phyloP scores from a whole-genome alignment of 2,113 vertebrate species.

The Erinaceus europaeus region DNA sequence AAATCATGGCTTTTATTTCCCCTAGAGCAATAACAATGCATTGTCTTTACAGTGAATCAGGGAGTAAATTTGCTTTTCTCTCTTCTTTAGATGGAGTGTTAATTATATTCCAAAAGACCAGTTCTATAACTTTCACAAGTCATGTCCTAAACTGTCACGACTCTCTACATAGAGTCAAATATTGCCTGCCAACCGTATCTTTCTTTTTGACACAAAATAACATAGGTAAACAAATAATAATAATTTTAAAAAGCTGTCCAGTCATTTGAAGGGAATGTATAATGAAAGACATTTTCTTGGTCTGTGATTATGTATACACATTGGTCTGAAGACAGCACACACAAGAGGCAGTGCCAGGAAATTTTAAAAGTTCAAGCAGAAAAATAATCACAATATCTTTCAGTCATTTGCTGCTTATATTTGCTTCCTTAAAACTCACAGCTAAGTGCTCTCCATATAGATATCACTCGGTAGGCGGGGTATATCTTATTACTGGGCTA shows the following conservation, averaged over 20 bases:
- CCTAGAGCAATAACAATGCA: not conserved
- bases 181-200: constrained; percentile 22
- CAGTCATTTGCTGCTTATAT: constrained; percentile 65
- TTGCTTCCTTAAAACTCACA: constrained; percentile 74
- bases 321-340: constrained; percentile 37
- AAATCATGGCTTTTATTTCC: not conserved
- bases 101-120: constrained; percentile 5
- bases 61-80: constrained; percentile 31
- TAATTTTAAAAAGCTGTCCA: not conserved
- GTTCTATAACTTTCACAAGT: constrained; percentile 23
- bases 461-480: constrained; percentile 73
- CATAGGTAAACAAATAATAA: constrained; percentile 28
- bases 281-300: constrained; percentile 20
- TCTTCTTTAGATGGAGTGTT: not conserved
- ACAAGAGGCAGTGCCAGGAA: constrained; percentile 50
- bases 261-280: constrained; percentile 31
- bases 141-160: not conserved
- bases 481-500: constrained; percentile 83
- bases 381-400: constrained; percentile 72
- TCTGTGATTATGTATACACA: constrained; percentile 17
- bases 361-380: constrained; percentile 65
- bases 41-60: constrained; percentile 13
- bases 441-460: constrained; percentile 71
- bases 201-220: constrained; percentile 50
- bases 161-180: constrained; percentile 46